A percentile compares a stretch with the other conserved stretches of the same genome.
phyloP scores from a whole-genome alignment of 2,888 invertebrate genomes.

The Archips xylosteana region DNA sequence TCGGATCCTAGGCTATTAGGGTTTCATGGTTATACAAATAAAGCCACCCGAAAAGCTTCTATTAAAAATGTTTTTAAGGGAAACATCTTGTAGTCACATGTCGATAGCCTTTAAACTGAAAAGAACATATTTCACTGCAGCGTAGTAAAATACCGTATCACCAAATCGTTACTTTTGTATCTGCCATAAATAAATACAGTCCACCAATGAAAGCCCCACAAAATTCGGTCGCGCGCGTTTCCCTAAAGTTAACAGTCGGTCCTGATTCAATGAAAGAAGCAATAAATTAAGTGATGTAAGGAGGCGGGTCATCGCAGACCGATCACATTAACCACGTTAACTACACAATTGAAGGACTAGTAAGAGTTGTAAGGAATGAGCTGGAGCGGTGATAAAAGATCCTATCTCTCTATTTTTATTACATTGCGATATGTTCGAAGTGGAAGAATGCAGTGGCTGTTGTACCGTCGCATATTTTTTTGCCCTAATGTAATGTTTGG shows the following conservation, averaged over 20 bases:
- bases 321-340: constrained; percentile 2
- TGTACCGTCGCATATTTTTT: no score
- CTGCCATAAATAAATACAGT: not conserved
- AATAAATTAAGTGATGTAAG: constrained; percentile 33
- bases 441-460: no score
- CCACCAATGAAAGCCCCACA: not conserved
- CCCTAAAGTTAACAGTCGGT: constrained; percentile 6
- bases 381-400: not conserved
- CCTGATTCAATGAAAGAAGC: constrained; percentile 37
- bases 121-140: no score
- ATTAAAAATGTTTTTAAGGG: no score
- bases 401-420: not conserved
- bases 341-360: not conserved
- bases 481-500: no score
- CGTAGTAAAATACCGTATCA: not conserved
- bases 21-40: no score
- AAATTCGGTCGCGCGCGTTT: not conserved
- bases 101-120: no score
- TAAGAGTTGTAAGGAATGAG: not conserved
- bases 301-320: constrained; percentile 3
- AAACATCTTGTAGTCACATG: no score
- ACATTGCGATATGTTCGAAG: not conserved
- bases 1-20: no score
- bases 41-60: no score
- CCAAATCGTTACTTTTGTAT: not conserved